phyloP scores from a whole-genome alignment of 1,140 invertebrate species.

The Bombus haemorrhoidalis region DNA sequence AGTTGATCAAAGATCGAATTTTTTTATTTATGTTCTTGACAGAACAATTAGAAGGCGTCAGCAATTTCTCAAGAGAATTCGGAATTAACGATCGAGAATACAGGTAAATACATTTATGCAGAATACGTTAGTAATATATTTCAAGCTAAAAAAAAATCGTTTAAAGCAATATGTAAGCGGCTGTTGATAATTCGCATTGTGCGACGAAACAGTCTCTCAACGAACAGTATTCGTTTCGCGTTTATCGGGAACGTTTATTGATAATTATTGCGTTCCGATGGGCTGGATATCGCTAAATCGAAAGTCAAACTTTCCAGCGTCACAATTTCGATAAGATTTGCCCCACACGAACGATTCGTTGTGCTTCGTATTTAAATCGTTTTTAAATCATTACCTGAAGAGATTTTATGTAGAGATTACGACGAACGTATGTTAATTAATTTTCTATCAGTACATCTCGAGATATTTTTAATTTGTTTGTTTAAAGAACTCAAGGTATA shows the following conservation, averaged over 20 bases:
- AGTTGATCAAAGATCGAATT: neutral
- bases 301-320: neutral
- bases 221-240: neutral
- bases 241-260: neutral
- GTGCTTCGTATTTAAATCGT: neutral
- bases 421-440: neutral
- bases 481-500: too few relatives aligned
- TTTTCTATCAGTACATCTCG: neutral
- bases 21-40: neutral
- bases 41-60: neutral
- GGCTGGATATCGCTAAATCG: neutral
- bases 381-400: neutral
- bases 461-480: neutral
- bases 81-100: neutral
- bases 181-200: neutral
- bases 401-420: neutral
- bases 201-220: constrained; percentile 1
- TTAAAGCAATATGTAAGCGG: neutral
- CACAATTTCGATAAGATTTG: neutral
- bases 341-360: neutral
- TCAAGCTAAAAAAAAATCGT: neutral
- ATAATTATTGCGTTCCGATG: neutral
- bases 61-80: neutral
- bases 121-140: neutral
- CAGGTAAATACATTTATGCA: constrained; percentile 29